Evolutionary conservation across 1,140 invertebrate species (phyloP).

Genomic region (Drosophila tsacasi): DNA sequence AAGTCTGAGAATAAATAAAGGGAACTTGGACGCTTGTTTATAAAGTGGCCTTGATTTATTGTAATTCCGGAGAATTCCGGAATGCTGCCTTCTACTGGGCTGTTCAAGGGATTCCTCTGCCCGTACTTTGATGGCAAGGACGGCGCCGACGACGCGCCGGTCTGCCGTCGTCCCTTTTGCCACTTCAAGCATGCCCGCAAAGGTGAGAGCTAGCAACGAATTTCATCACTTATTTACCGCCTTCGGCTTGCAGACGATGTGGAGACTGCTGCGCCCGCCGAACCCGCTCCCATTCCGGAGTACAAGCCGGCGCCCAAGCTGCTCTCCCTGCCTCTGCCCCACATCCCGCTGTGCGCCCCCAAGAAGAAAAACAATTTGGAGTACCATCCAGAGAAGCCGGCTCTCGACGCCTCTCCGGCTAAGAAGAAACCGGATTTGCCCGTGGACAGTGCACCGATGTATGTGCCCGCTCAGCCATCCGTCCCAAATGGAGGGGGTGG

Average conservation of each 20-base stretch:
- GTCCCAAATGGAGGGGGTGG: conserved; percentile 24
- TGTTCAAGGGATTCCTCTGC: conserved; percentile 93
- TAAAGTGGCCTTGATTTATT: conserved; percentile 21
- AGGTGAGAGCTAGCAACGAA: conserved; percentile 84
- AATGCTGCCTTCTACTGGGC: conserved; percentile 95
- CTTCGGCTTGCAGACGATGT: conserved; percentile 60
- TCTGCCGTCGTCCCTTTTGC: conserved; percentile 94
- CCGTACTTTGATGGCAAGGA: conserved; percentile 90
- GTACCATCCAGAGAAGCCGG: conserved; percentile 82
- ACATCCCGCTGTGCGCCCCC: conserved; percentile 45
- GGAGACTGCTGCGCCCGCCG: conserved; percentile 38
- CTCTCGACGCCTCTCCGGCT: conserved; percentile 70
- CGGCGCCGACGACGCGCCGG: conserved; percentile 32
- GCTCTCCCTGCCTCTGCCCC: conserved; percentile 69
- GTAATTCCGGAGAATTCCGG: conserved; percentile 11
- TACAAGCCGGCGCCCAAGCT: conserved; percentile 76
- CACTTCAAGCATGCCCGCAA: conserved; percentile 93
- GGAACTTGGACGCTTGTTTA: conserved; percentile 33
- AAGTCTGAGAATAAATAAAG: conserved; percentile 28
- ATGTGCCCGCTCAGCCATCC: conserved; percentile 78
- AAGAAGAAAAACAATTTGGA: conserved; percentile 70
- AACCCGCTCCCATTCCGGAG: conserved; percentile 56
- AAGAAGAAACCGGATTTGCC: conserved; percentile 42
- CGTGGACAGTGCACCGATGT: conserved; percentile 76
- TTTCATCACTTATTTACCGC: conserved; percentile 1